These are phyloP conservation scores for Arctia plantaginis DNA, from an alignment of 2,888 invertebrate genomes.

Conservation along the genomic window DNA sequence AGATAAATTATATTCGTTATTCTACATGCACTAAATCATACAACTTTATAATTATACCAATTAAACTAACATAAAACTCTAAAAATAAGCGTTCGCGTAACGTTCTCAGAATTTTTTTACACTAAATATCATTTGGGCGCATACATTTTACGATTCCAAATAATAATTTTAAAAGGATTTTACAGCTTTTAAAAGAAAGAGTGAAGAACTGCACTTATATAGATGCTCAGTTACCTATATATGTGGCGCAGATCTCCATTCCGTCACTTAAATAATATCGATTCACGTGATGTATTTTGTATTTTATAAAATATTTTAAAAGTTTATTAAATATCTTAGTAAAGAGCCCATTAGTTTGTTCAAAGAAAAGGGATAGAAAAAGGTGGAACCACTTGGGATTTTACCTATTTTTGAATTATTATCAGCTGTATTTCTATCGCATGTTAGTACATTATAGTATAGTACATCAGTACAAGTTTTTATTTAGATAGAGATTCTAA, in stretches of 20 bases:
- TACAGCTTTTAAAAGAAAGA: neutral
- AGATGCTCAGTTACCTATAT: neutral
- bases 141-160: conserved; percentile 70
- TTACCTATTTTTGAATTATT: too few relatives aligned
- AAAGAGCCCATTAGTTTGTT: neutral
- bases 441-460: too few relatives aligned
- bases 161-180: conserved; percentile 55
- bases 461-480: too few relatives aligned
- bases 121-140: conserved; percentile 62
- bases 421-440: too few relatives aligned
- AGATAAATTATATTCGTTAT: neutral
- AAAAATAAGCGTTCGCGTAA: neutral
- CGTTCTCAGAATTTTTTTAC: conserved; percentile 6
- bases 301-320: neutral
- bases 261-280: too few relatives aligned
- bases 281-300: too few relatives aligned
- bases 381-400: too few relatives aligned
- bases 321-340: neutral
- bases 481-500: too few relatives aligned
- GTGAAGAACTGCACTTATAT: neutral
- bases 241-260: too few relatives aligned
- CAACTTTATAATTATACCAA: neutral
- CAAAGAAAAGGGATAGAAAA: neutral
- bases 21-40: neutral
- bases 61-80: neutral